Base-by-base conservation (phyloP, 2,113 vertebrate species). In the Pycnonotus jocosus region DNA sequence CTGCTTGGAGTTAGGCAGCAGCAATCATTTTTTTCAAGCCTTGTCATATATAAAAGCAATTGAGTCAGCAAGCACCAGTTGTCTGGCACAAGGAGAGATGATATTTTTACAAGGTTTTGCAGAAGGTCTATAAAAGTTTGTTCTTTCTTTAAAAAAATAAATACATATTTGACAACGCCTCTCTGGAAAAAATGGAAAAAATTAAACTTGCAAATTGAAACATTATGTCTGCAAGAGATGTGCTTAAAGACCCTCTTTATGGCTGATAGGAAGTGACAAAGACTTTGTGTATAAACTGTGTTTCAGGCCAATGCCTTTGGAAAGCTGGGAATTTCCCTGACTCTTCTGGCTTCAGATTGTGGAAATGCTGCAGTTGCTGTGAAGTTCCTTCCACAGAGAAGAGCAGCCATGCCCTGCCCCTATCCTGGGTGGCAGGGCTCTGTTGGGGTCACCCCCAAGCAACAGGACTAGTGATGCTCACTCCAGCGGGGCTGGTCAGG, bases 21-120 rank as follows among this genome's bases (percentile, higher is more conserved):
- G 96, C 97, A 97, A 96, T 96, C 86, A 56, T 94, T 97, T 98
- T 97, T 89, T 96, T 95, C 95, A 93, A 96, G 94, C 79, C 95
- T 92, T 97, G 97, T 98, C 98, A 97, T 97, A 97, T 95, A 97
- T 96, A 96, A 95, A 97, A 98, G 97, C 97, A 97, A 97, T 97
- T 93, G 97, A 98, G 97, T 98, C 97, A 97, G 97, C 96, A 97
- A 96, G 95, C 97, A 90, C 94, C 94, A 84, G 95, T 96, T 97
- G 97, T 97, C 97, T 98, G 98, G 97, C 96, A 93, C 91, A 19
- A 79, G 96, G 89, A 96, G 91, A 90, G 95, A 97, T 96, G 96
- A 73, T 70, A 71, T 91, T 97, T 97, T 97, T 93, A 96, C 95
- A 81, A 89, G 97, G 96, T 90, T 97, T 96, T 97, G 94, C 98